phyloP scores from a whole-genome alignment of 2,888 invertebrate species.

The Allolobophora icterica region DNA sequence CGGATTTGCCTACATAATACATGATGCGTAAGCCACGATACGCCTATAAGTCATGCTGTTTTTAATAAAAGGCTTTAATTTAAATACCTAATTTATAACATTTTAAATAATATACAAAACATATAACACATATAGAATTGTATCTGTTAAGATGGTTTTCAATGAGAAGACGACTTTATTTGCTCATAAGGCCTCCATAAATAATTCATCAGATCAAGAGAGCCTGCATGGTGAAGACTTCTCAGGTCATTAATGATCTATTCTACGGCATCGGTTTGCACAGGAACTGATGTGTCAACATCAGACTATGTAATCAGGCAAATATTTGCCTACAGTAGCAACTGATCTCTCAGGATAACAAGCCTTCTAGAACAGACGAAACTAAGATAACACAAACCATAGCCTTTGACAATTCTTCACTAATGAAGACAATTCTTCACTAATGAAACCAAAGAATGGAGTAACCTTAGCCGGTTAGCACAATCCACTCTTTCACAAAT shows the following conservation, averaged over 20 bases:
- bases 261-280: background rate
- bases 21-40: background rate
- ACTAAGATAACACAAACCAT: constrained; percentile 7
- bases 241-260: background rate
- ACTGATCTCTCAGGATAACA: background rate
- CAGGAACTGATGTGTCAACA: constrained; percentile 12
- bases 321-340: background rate
- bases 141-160: background rate
- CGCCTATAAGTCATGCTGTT: background rate
- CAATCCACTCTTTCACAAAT: constrained; percentile 8
- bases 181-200: background rate
- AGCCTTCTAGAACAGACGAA: background rate
- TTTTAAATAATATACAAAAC: background rate
- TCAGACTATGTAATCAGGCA: background rate
- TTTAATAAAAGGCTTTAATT: background rate
- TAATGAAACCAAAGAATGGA: background rate
- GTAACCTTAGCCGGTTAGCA: no score
- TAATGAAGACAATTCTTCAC: background rate
- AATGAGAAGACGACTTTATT: background rate
- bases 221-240: background rate
- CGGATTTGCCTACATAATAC: no score
- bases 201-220: background rate
- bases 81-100: background rate
- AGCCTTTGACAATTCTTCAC: background rate
- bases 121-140: background rate